Evolutionary conservation across 2,113 vertebrate genomes (phyloP), one percentile per base, ranked within the genome.

Genomic region (Anguilla japonica): DNA sequence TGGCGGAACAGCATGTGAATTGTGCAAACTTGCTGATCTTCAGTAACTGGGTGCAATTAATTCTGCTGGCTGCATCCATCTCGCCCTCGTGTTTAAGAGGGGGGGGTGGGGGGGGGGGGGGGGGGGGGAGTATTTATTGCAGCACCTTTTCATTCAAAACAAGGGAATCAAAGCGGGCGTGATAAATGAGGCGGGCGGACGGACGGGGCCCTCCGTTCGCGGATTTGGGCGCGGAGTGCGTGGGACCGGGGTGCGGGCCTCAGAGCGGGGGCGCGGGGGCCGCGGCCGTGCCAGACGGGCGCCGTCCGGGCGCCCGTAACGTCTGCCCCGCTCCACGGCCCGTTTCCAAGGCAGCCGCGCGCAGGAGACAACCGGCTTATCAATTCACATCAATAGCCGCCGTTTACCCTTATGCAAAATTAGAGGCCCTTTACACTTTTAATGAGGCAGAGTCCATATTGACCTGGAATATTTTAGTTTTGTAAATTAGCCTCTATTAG

Each of bases 11-110:
- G 98, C 97, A 99, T 97, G 98, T 97, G 97, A 96, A 97, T 96
- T 96, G 96, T 95, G 96, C 97, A 99, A 98, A 99, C 97, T 98
- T 99, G 98, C 98, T 99, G 98, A 99, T 99, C 97, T 97, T 96
- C 97, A 96, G 98, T 99, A 98, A 99, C 97, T 96, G 97, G 96
- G 96, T 98, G 97, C 98, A 98, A 99, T 99, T 99, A 99, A 99
- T 99, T 99, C 98, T 97, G 96, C 97, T 96, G 95, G 96, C 98
- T 98, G 97, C 97, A 98, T 99, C 97, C 97, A 98, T 98, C 97
- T 97, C 97, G 89, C 95, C 95, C 97, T 98, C 97, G 96, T 94
- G 95, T 92, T 93, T 91, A 93, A 93, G 90, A 94, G 96, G 96
- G 34, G 34, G 34, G n/a, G n/a, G n/a, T n/a, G n/a, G n/a, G n/a